Percentiles rank a stretch among this genome's conserved stretches.
Evolutionary conservation across 2,888 invertebrate species (phyloP).

Genomic region (Lomographa bimaculata): DNA sequence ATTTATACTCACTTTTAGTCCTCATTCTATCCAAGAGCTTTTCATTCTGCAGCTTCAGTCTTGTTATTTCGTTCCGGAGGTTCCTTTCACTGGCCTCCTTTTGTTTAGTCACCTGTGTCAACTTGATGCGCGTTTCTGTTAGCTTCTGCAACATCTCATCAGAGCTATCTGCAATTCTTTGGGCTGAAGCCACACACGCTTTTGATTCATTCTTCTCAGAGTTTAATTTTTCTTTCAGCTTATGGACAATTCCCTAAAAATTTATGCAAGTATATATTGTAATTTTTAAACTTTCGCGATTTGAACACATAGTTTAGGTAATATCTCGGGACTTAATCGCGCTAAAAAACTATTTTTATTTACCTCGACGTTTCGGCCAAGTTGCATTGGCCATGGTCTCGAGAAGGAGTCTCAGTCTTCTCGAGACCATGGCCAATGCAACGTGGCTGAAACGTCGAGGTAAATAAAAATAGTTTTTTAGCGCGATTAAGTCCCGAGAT

Average conservation of each 20-base stretch:
- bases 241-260: slow-evolving; percentile 53
- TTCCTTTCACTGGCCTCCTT: slow-evolving; percentile 62
- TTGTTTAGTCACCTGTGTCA: slow-evolving; percentile 62
- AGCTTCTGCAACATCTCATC: slow-evolving; percentile 59
- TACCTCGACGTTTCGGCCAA: no score
- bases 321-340: no score
- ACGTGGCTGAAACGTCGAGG: no score
- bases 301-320: no score
- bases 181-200: slow-evolving; percentile 72
- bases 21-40: slow-evolving; percentile 63
- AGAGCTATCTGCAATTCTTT: slow-evolving; percentile 68
- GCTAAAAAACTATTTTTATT: no score
- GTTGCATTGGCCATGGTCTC: no score
- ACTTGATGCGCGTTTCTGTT: slow-evolving; percentile 54
- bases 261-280: no score
- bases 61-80: slow-evolving; percentile 62
- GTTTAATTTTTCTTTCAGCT: slow-evolving; percentile 56
- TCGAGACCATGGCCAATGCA: no score
- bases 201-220: slow-evolving; percentile 68
- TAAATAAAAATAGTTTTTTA: no score
- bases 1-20: slow-evolving; percentile 56
- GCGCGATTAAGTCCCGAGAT: no score
- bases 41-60: slow-evolving; percentile 66
- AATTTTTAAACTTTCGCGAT: no score
- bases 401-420: no score